A percentile compares a stretch with the other conserved stretches of the same genome.
Conservation (phyloP, 2,113 vertebrate genomes). For the Holacanthus passer region DNA sequence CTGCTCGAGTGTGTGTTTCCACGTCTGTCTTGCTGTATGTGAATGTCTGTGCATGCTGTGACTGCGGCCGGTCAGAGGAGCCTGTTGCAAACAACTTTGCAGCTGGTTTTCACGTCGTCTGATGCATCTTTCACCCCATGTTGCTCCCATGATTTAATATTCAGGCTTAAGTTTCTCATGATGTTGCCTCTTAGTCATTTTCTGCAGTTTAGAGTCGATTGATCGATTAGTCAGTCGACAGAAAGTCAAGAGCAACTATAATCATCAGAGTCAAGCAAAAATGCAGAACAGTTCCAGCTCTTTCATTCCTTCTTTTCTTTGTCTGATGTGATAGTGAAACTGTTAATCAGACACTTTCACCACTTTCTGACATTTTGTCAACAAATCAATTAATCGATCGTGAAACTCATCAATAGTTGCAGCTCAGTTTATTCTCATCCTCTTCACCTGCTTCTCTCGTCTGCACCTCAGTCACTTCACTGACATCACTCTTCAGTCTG, state of each 20-base stretch:
- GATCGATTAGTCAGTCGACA: not conserved
- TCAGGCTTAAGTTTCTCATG: conserved; percentile 1
- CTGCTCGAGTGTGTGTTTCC: conserved; percentile 6
- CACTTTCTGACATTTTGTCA: not conserved
- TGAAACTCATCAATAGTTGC: not conserved
- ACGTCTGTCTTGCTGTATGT: conserved; percentile 2
- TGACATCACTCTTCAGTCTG: not conserved
- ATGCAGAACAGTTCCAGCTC: not conserved
- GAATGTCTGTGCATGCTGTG: conserved; percentile 6
- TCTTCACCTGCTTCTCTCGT: conserved; percentile 10
- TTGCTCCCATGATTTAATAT: conserved; percentile 26
- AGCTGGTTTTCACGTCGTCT: conserved; percentile 1
- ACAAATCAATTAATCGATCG: not conserved
- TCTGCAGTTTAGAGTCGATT: not conserved
- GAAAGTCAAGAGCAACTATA: not conserved
- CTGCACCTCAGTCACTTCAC: not conserved
- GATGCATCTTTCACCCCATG: not conserved
- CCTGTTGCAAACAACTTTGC: too few relatives aligned
- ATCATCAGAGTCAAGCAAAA: not conserved
- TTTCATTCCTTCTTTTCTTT: not conserved
- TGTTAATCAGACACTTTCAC: conserved; percentile 9
- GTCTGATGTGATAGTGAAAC: not conserved
- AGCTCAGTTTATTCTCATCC: not conserved
- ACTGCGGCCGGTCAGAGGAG: conserved; percentile 21
- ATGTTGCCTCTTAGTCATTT: conserved; percentile 25